Base-by-base conservation (phyloP, 2,797 vertebrate species). In the Otus scops region DNA sequence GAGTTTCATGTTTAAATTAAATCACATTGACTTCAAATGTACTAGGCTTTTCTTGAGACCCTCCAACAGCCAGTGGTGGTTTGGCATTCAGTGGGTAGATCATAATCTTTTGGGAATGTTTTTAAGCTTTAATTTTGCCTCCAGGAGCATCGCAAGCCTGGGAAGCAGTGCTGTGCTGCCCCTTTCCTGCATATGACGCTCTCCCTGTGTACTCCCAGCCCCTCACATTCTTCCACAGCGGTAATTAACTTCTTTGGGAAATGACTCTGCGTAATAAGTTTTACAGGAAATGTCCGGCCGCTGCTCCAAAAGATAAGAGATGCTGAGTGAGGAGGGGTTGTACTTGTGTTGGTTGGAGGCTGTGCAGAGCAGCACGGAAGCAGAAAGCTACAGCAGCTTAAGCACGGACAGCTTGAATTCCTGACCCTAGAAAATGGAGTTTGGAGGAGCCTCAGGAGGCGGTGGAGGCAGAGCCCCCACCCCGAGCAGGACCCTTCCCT, bases 301-400 rank as follows among this genome's bases (percentile, higher is more conserved):
- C 93, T 88, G 94, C 89, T 92, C 73, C 1, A 10, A 67, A 54
- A 92, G 94, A 91, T 93, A 91, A 93, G 95, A 70, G 77, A 28
- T 48, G 89, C 69, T 9, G 84, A 19, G 48, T 0, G 19, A 70
- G 88, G 68, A 59, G 50, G 59, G 70, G 32, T n/a, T 57, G 59
- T 45, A 3, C 16, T 6, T 4, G 4, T 3, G 24, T 39, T 19
- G 63, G 36, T 6, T 6, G 69, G 39, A 39, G 64, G 53, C 74
- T 13, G 69, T 41, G 53, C 57, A 6, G 38, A n/a, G 80, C 71
- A 21, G 86, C 77, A 71, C 17, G 9, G 63, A 24, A 8, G 32
- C 13, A 8, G 67, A 50, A 45, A n/a, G 20, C 69, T 60, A 30
- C 5, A 1, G 54, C 41, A 56, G 67, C 26, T 38, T 20, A 10